Base-by-base conservation (phyloP, 2,113 vertebrate genomes). In the Lepidothrix coronata region DNA sequence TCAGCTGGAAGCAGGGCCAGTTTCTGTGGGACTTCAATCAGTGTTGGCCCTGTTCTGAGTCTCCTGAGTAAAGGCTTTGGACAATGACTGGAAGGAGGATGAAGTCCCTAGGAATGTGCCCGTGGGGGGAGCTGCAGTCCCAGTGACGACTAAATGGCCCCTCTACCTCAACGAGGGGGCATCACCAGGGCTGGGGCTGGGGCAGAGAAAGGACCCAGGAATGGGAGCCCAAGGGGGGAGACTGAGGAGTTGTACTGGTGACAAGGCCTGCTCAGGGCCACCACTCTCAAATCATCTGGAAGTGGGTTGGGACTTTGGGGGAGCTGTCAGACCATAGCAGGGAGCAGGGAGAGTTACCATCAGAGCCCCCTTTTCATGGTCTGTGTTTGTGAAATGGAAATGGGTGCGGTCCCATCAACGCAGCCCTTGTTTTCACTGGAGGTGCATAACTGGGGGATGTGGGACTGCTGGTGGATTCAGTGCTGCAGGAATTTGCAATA, bases 361-460 rank as follows among this genome's bases (percentile, higher is more conserved):
- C 22, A 15, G 46, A 89, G 48, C 28, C 5, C 17, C 12, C 14
- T 33, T n/a, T 14, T 30, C 27, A 20, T 1, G 2, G 51, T 9
- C 31, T 49, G 44, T 35, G 35, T 18, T 39, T 39, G 62, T 41
- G 63, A 37, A 61, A 33, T 57, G 19, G 6, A 22, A 11, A 21
- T 14, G 19, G 8, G 3, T 14, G 9, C 49, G 33, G 19, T 76
- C 12, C 41, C 28, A 5, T 24, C 35, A 58, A 12, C 0, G 0
- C 20, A n/a, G 24, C 28, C 35, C 8, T 90, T 55, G 10, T 61
- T 89, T 59, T 66, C 18, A 1, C 22, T 54, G 31, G 20, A 49
- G 54, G 7, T 49, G 1, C 16, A 3, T 33, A 25, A 3, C 30
- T n/a, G 61, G 31, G 27, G 6, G 5, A 12, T 14, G 33, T 14